Evolutionary conservation across 64 coral and sea anemone species (phyloP), one percentile per base, ranked within the genome.

Genomic region (Anthopleura sola): DNA sequence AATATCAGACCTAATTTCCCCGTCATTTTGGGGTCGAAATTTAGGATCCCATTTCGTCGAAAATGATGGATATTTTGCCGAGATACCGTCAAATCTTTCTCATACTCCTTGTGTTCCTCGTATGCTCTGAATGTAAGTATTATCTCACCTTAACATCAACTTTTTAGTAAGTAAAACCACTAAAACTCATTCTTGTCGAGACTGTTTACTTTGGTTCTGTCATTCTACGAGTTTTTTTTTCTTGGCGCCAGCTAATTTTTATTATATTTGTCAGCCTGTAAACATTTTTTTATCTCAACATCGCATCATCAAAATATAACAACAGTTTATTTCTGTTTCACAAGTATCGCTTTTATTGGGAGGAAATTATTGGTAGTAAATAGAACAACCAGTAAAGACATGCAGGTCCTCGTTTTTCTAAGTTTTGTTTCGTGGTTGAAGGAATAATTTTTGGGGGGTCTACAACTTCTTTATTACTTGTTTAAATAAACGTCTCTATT

Each of bases 61-160:
- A 79, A 79, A 33, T 17, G 76, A 79, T 79, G 76, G 47, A 48
- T 79, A 79, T 79, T 79, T 26, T 48, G 76, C 21, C 21, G 39
- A 79, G 76, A 33, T 44, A 79, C 18, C 76, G 76, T 24, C 19
- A 24, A 6, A 47, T 79, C 76, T 38, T 79, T 2, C 20, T 29
- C 4, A 26, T 48, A 11, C 36, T 79, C 76, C 10, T 79, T 28
- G 37, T 48, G 2, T 79, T 47, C 19, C 36, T 79, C 24, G 76
- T 79, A 7, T 38, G 37, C 20, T 38, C 76, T 23, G 37, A 79
- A 47, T 79, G 76, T 79, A 79, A 79, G 76, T 79, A 79, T 23
- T 9, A 0, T 32, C 0, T 71, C 11, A 2, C 26, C 33, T 71
- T 71, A 71, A 31, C 8, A 71, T n/a, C 29, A 10, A 71, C 3